These are phyloP conservation scores for Rhingia campestris DNA, from an alignment of 2,888 invertebrate species.

Conservation along the genomic window DNA sequence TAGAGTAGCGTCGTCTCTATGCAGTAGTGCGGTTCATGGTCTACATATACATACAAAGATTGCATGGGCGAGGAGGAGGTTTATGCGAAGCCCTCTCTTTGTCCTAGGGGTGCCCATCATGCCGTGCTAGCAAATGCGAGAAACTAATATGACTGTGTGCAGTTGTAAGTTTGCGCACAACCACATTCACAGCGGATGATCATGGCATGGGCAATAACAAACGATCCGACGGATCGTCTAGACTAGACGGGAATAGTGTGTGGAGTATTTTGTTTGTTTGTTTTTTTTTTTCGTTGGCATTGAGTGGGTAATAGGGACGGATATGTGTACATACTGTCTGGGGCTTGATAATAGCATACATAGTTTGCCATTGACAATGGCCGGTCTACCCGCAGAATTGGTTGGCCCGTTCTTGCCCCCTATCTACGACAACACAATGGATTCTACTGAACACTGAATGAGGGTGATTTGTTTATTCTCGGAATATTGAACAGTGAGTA, in stretches of 20 bases:
- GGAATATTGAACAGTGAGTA: slow-evolving; percentile 26
- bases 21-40: slow-evolving; percentile 68
- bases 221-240: slow-evolving; percentile 66
- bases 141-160: slow-evolving; percentile 34
- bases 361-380: slow-evolving; percentile 72
- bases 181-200: slow-evolving; percentile 34
- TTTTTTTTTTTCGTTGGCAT: slow-evolving; percentile 5
- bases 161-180: slow-evolving; percentile 47
- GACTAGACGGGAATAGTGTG: slow-evolving; percentile 70
- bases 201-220: slow-evolving; percentile 49
- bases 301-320: slow-evolving; percentile 50
- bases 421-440: slow-evolving; percentile 32
- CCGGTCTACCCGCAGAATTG: slow-evolving; percentile 53
- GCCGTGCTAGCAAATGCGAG: background rate
- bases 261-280: slow-evolving; percentile 46
- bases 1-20: slow-evolving; percentile 35
- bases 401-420: slow-evolving; percentile 31
- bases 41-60: slow-evolving; percentile 63
- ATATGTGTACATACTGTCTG: slow-evolving; percentile 60
- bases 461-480: slow-evolving; percentile 46
- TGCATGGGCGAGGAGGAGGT: slow-evolving; percentile 9
- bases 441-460: slow-evolving; percentile 59
- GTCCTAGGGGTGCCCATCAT: slow-evolving; percentile 5
- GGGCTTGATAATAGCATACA: slow-evolving; percentile 44
- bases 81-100: slow-evolving; percentile 11